Evolutionary conservation across 2,888 invertebrate species (phyloP).

Genomic region (Gymnocheta viridis): DNA sequence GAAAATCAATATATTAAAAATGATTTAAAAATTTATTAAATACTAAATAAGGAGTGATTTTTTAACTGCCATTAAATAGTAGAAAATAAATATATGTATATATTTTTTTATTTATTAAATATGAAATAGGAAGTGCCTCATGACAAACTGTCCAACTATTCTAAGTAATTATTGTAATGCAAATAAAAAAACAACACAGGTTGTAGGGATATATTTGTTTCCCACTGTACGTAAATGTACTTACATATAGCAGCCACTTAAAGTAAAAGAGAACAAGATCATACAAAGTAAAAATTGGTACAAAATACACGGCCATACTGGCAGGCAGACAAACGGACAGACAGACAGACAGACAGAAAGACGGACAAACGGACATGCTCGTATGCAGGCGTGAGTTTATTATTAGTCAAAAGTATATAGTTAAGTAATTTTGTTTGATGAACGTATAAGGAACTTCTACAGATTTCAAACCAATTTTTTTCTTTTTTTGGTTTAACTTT

Average conservation of each 20-base stretch:
- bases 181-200: too few species aligned
- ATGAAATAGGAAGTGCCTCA: too few species aligned
- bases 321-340: conserved; percentile 18
- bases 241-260: conserved; percentile 30
- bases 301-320: neutral
- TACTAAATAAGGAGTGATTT: too few species aligned
- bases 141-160: too few species aligned
- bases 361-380: conserved; percentile 57
- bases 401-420: conserved; percentile 71
- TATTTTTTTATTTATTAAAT: too few species aligned
- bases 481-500: neutral
- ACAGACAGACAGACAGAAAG: conserved; percentile 12
- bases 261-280: conserved; percentile 9
- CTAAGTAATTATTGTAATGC: too few species aligned
- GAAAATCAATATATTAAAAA: too few species aligned
- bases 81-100: too few species aligned
- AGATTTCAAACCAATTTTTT: conserved; percentile 27
- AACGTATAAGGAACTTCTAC: conserved; percentile 62
- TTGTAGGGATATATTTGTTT: neutral
- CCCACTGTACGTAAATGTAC: neutral
- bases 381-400: conserved; percentile 72
- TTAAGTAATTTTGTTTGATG: conserved; percentile 73
- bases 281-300: conserved; percentile 34
- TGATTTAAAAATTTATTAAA: too few species aligned
- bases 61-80: too few species aligned